Percentiles rank a stretch among this genome's conserved stretches.
These are phyloP conservation scores for Hydrophis major DNA, from an alignment of 2,797 vertebrate species.

Conservation along the genomic window DNA sequence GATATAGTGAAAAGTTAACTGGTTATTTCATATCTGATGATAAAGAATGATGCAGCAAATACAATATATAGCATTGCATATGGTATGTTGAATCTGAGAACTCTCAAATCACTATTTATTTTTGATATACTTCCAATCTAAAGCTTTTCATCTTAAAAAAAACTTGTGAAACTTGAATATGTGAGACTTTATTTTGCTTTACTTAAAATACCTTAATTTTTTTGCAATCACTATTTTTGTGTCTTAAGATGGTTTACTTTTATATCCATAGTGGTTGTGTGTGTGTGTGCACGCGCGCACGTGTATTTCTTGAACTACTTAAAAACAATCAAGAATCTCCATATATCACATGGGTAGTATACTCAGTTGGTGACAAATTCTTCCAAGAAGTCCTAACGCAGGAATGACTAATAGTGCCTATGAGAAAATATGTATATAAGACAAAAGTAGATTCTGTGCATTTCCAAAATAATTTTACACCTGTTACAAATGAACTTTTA, in stretches of 20 bases:
- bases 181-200: conserved; percentile 62
- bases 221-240: conserved; percentile 71
- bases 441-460: conserved; percentile 78
- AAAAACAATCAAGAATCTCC: conserved; percentile 66
- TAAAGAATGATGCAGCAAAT: conserved; percentile 72
- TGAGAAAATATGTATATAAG: conserved; percentile 66
- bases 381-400: conserved; percentile 72
- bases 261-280: conserved; percentile 73
- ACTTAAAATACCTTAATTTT: neutral
- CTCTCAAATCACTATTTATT: conserved; percentile 75
- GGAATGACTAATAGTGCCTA: conserved; percentile 77
- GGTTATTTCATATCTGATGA: conserved; percentile 69
- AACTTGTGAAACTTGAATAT: conserved; percentile 79
- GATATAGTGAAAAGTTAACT: conserved; percentile 49
- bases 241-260: conserved; percentile 76
- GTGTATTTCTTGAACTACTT: conserved; percentile 67
- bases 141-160: conserved; percentile 79
- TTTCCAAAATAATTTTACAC: conserved; percentile 77
- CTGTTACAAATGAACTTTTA: conserved; percentile 76
- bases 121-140: conserved; percentile 81
- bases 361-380: conserved; percentile 67
- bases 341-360: conserved; percentile 57
- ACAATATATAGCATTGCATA: conserved; percentile 74
- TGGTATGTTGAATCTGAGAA: conserved; percentile 77
- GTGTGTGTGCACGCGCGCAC: accelerated